Base-by-base conservation (phyloP, 2,888 invertebrate genomes). In the Drosophila meridiana region DNA sequence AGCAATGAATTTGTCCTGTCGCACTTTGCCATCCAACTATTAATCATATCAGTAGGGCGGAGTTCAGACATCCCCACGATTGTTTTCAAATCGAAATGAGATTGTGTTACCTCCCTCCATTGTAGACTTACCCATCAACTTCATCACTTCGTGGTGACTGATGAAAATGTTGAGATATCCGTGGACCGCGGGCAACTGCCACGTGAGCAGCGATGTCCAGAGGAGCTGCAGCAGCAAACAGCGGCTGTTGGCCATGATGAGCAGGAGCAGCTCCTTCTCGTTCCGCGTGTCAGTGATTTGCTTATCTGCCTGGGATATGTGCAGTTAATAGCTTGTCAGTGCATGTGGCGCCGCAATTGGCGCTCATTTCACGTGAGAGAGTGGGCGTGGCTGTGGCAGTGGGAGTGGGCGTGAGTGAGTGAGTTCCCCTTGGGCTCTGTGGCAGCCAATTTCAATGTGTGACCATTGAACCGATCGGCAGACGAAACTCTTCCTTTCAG, bases 81-180 rank as follows among this genome's bases (percentile, higher is more conserved):
- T 77, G 60, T 62, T 63, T 72, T 71, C 58, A 43, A 70, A 78
- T 77, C 60, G 67, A 73, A 68, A 47, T 58, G 60, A 68, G 58
- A 56, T 38, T 36, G 45, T 4, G 55, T 62, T 40, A 5, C 45
- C 8, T 32, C 9, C 11, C 36, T 8, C 11, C 9, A 36, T 38
- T 53, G 28, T 28, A 58, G 53, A 93, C 96, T 95, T 94, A 96
- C 96, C 96, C 93, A 96, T 94, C 89, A 96, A 94, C 94, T 96
- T 96, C 95, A 95, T 95, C 92, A 96, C 96, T 94, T 96, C 96
- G 79, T 95, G 95, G 93, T 96, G 95, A 93, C 96, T 96, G 94
- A 96, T 96, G 94, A 96, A 96, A 91, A 97, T 95, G 94, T 96
- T 96, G 91, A 96, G 95, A 94, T 96, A 96, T 93, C 95, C 95